Conservation (phyloP, 2,113 vertebrate genomes). For the Aepyceros melampus region DNA sequence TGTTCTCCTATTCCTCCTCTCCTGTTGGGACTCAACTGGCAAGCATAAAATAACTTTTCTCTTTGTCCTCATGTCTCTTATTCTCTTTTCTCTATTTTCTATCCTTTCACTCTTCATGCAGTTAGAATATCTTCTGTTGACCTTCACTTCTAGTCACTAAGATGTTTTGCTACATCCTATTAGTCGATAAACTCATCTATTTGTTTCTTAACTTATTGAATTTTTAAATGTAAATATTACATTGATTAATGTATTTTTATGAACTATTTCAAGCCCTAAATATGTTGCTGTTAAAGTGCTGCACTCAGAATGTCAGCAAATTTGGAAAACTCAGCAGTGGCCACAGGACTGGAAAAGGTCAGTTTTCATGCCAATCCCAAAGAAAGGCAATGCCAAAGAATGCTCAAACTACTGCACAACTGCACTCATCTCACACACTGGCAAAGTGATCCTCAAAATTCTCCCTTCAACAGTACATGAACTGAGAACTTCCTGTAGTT, state of each 20-base stretch:
- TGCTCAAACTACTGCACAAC: neutral
- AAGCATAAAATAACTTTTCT: neutral
- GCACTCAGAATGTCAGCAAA: neutral
- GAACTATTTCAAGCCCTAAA: neutral
- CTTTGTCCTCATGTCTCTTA: neutral
- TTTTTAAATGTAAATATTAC: neutral
- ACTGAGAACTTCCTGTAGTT: neutral
- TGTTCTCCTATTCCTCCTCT: neutral
- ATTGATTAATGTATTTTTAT: neutral
- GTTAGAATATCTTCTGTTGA: neutral
- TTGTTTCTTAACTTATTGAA: neutral
- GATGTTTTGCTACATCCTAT: neutral
- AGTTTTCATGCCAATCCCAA: neutral
- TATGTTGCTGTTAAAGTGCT: neutral
- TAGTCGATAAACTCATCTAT: neutral
- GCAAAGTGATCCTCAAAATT: neutral
- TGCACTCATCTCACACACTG: neutral
- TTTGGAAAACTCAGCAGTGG: neutral
- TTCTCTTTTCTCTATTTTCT: neutral
- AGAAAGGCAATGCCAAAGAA: neutral
- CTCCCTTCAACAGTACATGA: neutral
- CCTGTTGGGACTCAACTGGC: neutral
- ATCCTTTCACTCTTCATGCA: neutral
- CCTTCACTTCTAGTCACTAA: neutral
- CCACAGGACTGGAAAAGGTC: neutral